Percentiles rank a stretch among this genome's conserved stretches.
phyloP scores from a whole-genome alignment of 2,113 vertebrate species.

The Vidua macroura region DNA sequence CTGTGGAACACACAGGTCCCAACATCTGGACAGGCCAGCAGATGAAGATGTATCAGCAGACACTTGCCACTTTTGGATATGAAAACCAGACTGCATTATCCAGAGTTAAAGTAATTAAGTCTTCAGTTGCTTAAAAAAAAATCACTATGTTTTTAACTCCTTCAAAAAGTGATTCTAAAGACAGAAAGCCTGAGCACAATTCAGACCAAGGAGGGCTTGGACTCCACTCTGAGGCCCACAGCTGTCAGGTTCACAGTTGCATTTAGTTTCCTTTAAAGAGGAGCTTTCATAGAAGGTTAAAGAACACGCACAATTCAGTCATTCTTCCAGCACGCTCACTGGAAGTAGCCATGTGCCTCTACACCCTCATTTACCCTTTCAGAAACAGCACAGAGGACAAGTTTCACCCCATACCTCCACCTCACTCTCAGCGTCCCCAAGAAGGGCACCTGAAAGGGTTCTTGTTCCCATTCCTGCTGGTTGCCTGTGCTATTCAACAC shows the following conservation, averaged over 20 bases:
- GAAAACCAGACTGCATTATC: background rate
- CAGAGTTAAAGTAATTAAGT: background rate
- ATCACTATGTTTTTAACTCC: background rate
- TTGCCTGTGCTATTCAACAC: background rate
- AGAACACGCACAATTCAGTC: background rate
- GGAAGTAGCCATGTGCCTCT: background rate
- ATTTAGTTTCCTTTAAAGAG: conserved; percentile 50
- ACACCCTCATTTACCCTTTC: background rate
- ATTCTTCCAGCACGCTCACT: background rate
- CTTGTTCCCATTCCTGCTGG: background rate
- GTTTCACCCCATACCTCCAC: background rate
- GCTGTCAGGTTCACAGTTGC: background rate
- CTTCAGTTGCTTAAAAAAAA: background rate
- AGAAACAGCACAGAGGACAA: background rate
- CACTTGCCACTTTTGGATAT: background rate
- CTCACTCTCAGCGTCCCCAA: background rate
- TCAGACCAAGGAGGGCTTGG: background rate
- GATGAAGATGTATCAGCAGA: background rate
- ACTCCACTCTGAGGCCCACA: background rate
- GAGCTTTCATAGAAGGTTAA: conserved; percentile 60
- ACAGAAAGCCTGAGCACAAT: background rate
- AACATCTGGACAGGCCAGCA: background rate
- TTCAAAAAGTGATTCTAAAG: background rate
- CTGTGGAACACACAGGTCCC: background rate
- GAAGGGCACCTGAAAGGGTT: background rate